phyloP scores from a whole-genome alignment of 2,113 vertebrate genomes.

The Chloropsis cyanopogon region DNA sequence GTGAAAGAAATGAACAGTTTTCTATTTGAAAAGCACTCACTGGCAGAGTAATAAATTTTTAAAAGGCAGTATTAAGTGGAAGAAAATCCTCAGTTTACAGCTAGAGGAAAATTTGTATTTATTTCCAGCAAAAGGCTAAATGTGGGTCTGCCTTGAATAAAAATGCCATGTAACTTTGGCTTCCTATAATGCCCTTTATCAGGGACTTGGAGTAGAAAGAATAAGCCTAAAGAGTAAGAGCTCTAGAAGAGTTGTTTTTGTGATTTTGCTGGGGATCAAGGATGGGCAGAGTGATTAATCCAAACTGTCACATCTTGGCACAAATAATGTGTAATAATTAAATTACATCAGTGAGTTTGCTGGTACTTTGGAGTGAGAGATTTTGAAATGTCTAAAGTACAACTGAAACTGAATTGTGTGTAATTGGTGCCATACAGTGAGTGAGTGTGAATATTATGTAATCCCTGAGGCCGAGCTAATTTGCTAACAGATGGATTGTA shows the following conservation, averaged over 20 bases:
- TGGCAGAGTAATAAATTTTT: not conserved
- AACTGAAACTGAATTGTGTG: not conserved
- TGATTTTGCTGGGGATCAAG: not conserved
- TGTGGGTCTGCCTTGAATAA: not conserved
- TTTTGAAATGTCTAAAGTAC: not conserved
- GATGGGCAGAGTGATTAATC: not conserved
- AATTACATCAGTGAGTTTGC: not conserved
- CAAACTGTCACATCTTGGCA: not conserved
- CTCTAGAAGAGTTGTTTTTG: not conserved
- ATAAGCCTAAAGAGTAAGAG: not conserved
- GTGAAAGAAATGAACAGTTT: not conserved
- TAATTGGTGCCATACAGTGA: not conserved
- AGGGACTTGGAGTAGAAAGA: not conserved
- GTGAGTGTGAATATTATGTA: not conserved
- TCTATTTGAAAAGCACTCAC: not conserved
- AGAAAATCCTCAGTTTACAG: not conserved
- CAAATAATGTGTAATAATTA: not conserved
- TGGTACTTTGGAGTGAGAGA: not conserved
- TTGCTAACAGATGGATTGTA: not conserved
- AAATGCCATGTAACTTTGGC: not conserved
- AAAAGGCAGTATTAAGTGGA: not conserved
- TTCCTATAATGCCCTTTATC: not conserved
- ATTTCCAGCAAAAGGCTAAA: not conserved
- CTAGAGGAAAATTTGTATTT: not conserved
- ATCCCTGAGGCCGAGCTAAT: not conserved